Base-by-base conservation (phyloP, 2,888 invertebrate species). In the Idaea biselata region DNA sequence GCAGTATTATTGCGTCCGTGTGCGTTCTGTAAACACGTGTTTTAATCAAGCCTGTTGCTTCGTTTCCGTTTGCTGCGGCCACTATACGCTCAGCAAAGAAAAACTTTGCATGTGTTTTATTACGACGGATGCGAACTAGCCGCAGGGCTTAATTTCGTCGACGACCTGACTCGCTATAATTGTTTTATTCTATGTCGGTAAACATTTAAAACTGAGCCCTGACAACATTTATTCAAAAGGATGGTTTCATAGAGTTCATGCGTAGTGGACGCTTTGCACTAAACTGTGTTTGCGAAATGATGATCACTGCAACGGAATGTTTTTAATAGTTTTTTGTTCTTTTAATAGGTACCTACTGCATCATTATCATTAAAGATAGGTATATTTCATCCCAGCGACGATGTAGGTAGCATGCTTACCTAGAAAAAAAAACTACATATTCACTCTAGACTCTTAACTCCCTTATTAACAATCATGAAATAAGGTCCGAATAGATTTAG, bases 41-140 rank as follows among this genome's bases (percentile, higher is more conserved):
- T 92, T 92, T 92, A 92, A 92, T 92, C 90, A 91, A 91, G 88
- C 92, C 91, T 91, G 91, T 91, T 91, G 91, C 91, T 88, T 82
- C 84, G 80, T 83, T 84, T 89, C 91, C 91, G 90, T 80, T 85
- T 77, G 83, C 85, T 83, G 89, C 81, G 88, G 87, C 87, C 84
- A 82, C 82, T 82, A 83, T 79, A 75, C 81, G 81, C 85, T 88
- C 78, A 75, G 89, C 90, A 92, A 91, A 90, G 91, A 91, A 91
- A 90, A 91, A 91, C 91, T 92, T 91, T 91, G 91, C 91, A 91
- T 91, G 87, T 84, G 90, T 90, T 91, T 90, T 91, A 91, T 91
- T 91, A 91, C 91, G 89, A 89, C 86, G 89, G 90, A 88, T 82
- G 86, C 86, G 81, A 79, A 79, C 74, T 73, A 62, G 82, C 91